Evolutionary conservation across 2,113 vertebrate species (phyloP), one percentile per base, ranked within the genome.

Genomic region (Pithys albifrons): DNA sequence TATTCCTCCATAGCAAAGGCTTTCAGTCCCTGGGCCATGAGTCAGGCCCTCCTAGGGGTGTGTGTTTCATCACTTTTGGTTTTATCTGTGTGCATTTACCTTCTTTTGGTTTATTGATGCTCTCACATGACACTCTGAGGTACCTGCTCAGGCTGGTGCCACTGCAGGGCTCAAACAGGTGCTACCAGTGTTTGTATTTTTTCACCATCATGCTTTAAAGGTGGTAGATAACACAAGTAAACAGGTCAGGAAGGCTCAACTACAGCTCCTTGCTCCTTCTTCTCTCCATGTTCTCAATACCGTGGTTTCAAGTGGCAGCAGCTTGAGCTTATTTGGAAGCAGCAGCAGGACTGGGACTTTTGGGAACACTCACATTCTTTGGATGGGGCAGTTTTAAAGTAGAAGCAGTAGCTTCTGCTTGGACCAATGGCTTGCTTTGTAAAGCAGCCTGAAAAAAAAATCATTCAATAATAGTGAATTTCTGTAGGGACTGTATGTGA

Each of bases 1-100:
- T 96, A 92, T 55, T 97, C 94, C 92, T 91, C 73, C 84, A 1
- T 94, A 96, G 92, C 91, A 96, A 96, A 96, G 86, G 83, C 66
- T 92, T 93, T 87, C 84, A 82, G 0, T 61, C 80, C 69, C 66
- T 59, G 52, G 79, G 41, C 83, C 64, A 3, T 52, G 85, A 93
- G 61, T 91, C 72, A 57, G 6, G 72, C 41, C 65, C 52, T 89
- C 45, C 52, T 52, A 16, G 80, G 49, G 25, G 52, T 35, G 81
- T 58, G 80, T 64, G 15, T 77, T 89, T 58, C 88, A 64, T 59
- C 4, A 3, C 91, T 83, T 91, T 67, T 58, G 13, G 51, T 75
- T 95, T 89, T 79, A 58, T 83, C 58, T 58, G 3, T 43, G 80
- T 86, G 72, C 88, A 89, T 79, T 83, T 75, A 29, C 67, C 80